phyloP scores from a whole-genome alignment of 2,113 vertebrate genomes.

The Hystrix cristata region DNA sequence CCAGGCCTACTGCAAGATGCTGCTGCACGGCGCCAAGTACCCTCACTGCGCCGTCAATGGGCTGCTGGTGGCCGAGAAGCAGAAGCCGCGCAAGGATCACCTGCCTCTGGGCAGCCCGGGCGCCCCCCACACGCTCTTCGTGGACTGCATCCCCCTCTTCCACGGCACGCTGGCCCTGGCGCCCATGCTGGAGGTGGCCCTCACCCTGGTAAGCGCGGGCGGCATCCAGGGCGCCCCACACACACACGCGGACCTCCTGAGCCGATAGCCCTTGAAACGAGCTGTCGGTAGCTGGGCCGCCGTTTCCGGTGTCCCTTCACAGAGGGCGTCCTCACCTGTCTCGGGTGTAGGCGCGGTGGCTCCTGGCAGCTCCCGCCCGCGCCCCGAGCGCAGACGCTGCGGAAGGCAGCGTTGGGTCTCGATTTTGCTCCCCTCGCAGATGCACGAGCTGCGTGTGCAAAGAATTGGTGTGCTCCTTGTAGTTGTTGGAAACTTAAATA shows the following conservation, averaged over 20 bases:
- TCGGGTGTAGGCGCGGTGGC: background rate
- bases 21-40: conserved; percentile 96
- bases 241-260: background rate
- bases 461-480: rapidly evolving
- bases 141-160: conserved; percentile 97
- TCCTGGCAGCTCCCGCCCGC: background rate
- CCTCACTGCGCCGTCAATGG: conserved; percentile 96
- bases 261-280: conserved; percentile 44
- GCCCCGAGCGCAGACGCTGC: background rate
- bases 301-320: background rate
- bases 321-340: background rate
- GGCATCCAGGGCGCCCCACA: background rate
- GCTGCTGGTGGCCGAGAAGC: conserved; percentile 94
- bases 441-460: background rate
- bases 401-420: background rate
- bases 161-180: conserved; percentile 96
- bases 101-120: conserved; percentile 87
- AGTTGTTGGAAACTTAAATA: background rate
- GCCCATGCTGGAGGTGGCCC: conserved; percentile 97
- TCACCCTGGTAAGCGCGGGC: conserved; percentile 93
- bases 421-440: background rate
- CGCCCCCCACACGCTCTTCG: conserved; percentile 91
- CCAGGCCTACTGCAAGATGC: conserved; percentile 98
- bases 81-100: conserved; percentile 89
- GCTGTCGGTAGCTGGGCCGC: too few species aligned